Conservation (phyloP, 2,113 vertebrate genomes). For the Cephalopholis sonnerati region DNA sequence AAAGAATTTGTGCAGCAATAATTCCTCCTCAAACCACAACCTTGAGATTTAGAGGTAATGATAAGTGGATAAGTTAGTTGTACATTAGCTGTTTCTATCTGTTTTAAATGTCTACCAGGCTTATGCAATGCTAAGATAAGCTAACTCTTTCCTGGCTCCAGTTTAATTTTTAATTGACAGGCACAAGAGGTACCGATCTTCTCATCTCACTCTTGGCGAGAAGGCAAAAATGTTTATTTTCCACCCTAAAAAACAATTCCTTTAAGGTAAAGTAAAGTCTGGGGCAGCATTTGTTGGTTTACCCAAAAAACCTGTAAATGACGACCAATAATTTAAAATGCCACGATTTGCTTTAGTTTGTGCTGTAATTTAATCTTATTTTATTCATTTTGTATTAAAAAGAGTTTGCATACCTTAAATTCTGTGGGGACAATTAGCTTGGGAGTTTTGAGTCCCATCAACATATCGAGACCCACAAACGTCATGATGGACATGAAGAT, state of each 20-base stretch:
- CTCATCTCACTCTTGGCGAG: background rate
- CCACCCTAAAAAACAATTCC: background rate
- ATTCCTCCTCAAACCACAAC: too few relatives aligned
- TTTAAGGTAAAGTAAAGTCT: background rate
- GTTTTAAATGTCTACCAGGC: too few relatives aligned
- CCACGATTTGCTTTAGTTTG: background rate
- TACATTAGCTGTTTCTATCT: too few relatives aligned
- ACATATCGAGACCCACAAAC: conserved; percentile 93
- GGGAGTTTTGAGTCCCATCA: conserved; percentile 92
- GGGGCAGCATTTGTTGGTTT: background rate
- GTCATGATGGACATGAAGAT: conserved; percentile 96
- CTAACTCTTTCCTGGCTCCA: background rate
- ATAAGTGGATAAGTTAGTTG: too few relatives aligned
- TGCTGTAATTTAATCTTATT: background rate
- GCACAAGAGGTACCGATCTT: background rate
- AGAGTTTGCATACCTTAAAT: conserved; percentile 85
- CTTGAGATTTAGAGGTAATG: too few relatives aligned
- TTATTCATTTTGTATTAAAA: too few relatives aligned
- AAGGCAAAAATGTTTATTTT: background rate
- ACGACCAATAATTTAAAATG: too few relatives aligned
- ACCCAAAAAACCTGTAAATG: background rate
- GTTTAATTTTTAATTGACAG: background rate
- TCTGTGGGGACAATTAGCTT: conserved; percentile 93
- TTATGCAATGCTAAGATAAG: too few relatives aligned
- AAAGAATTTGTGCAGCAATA: too few relatives aligned